phyloP scores from a whole-genome alignment of 2,888 invertebrate genomes.

The Linnaemya tessellans region DNA sequence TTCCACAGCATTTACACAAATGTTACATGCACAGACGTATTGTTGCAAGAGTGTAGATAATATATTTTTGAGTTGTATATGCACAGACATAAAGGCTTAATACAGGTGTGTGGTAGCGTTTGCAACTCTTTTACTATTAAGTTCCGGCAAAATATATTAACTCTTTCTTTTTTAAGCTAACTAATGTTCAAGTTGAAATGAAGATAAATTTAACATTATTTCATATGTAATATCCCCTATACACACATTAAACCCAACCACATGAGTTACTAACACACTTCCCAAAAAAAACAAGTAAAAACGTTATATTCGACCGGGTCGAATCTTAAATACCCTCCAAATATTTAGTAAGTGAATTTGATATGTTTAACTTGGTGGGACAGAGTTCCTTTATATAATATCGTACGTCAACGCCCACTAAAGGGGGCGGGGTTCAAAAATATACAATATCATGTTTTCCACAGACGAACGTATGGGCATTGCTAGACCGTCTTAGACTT shows the following conservation, averaged over 20 bases:
- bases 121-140: background rate
- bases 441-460: too few relatives aligned
- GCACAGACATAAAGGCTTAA: background rate
- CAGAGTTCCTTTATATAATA: too few relatives aligned
- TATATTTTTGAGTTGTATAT: background rate
- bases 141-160: background rate
- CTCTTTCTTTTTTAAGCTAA: too few relatives aligned
- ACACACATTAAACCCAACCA: background rate
- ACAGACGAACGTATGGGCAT: too few relatives aligned
- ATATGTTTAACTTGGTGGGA: too few relatives aligned
- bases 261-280: background rate
- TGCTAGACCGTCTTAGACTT: too few relatives aligned
- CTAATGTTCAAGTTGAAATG: too few relatives aligned
- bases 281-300: background rate
- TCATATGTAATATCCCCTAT: background rate
- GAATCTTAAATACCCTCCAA: too few relatives aligned
- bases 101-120: background rate
- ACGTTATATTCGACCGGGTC: too few relatives aligned
- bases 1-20: conserved; percentile 32
- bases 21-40: background rate
- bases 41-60: background rate
- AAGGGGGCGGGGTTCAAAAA: too few relatives aligned
- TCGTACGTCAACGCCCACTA: too few relatives aligned
- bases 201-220: background rate
- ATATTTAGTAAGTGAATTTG: too few relatives aligned